Conservation (phyloP, 2,113 vertebrate genomes). For the Crotophaga sulcirostris region DNA sequence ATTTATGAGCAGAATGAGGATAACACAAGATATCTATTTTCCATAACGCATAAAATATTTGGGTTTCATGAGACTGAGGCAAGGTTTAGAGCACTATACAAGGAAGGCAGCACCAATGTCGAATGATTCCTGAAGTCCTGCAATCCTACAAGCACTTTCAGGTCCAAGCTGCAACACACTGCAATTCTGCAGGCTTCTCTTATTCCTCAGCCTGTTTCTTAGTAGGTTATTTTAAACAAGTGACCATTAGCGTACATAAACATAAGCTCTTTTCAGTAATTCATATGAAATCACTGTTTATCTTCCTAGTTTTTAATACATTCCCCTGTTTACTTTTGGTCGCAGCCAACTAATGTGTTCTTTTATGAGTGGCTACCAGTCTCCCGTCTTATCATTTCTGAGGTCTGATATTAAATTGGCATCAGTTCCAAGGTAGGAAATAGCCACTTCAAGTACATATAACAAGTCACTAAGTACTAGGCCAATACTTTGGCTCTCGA, state of each 20-base stretch:
- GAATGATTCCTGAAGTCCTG: neutral
- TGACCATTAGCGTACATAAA: neutral
- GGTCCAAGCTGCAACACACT: neutral
- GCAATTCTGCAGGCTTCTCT: neutral
- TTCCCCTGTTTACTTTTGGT: neutral
- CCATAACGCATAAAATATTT: neutral
- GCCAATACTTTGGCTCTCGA: neutral
- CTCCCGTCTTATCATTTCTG: neutral
- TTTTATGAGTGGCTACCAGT: neutral
- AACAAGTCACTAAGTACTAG: neutral
- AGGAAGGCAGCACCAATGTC: neutral
- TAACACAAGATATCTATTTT: neutral
- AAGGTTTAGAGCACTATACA: neutral
- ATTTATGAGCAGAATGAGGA: neutral
- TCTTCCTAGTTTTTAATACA: neutral
- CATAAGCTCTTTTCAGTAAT: neutral
- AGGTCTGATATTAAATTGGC: neutral
- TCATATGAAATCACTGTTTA: neutral
- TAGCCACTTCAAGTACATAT: neutral
- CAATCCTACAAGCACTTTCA: neutral
- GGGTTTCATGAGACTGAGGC: neutral
- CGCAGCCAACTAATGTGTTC: neutral
- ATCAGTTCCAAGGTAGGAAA: neutral
- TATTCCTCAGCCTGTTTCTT: neutral
- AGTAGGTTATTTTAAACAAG: neutral